Evolutionary conservation across 2,888 invertebrate species (phyloP).

Genomic region (Scaptomyza tumidula): DNA sequence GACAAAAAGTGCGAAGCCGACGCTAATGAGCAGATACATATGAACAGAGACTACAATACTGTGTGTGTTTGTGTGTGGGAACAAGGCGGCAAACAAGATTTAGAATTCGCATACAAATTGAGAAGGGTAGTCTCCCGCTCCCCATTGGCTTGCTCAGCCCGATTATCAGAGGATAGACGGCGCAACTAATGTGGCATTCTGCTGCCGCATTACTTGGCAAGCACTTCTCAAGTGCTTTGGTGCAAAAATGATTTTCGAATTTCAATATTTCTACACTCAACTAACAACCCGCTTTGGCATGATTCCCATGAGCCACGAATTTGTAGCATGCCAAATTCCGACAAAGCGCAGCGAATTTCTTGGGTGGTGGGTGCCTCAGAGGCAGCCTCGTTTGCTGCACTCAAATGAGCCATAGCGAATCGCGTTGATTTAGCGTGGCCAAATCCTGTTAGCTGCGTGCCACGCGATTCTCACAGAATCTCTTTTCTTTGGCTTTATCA

Average conservation of each 20-base stretch:
- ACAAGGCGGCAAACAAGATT: slow-evolving; percentile 50
- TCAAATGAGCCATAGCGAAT: slow-evolving; percentile 83
- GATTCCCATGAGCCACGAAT: slow-evolving; percentile 74
- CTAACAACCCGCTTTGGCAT: slow-evolving; percentile 23
- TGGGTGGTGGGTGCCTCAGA: slow-evolving; percentile 62
- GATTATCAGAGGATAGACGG: slow-evolving; percentile 23
- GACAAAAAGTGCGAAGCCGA: slow-evolving; percentile 69
- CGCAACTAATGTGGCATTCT: slow-evolving; percentile 58
- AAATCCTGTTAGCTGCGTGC: slow-evolving; percentile 80
- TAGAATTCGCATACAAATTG: slow-evolving; percentile 22
- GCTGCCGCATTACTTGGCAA: slow-evolving; percentile 22
- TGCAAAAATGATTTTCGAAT: slow-evolving; percentile 76
- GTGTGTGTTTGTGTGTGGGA: slow-evolving; percentile 47
- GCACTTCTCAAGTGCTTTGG: slow-evolving; percentile 62
- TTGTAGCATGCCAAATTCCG: slow-evolving; percentile 81
- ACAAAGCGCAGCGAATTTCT: slow-evolving; percentile 84
- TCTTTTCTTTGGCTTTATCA: slow-evolving; percentile 49
- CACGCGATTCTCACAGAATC: slow-evolving; percentile 75
- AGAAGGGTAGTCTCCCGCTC: slow-evolving; percentile 28
- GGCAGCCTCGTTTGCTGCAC: slow-evolving; percentile 59
- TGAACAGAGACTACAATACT: slow-evolving; percentile 7
- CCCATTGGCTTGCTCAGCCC: not conserved
- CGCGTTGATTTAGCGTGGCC: slow-evolving; percentile 81
- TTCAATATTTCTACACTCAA: slow-evolving; percentile 70
- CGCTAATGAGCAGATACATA: slow-evolving; percentile 68